Evolutionary conservation across 2,797 vertebrate species (phyloP).

Genomic region (Serranus cabrilla): DNA sequence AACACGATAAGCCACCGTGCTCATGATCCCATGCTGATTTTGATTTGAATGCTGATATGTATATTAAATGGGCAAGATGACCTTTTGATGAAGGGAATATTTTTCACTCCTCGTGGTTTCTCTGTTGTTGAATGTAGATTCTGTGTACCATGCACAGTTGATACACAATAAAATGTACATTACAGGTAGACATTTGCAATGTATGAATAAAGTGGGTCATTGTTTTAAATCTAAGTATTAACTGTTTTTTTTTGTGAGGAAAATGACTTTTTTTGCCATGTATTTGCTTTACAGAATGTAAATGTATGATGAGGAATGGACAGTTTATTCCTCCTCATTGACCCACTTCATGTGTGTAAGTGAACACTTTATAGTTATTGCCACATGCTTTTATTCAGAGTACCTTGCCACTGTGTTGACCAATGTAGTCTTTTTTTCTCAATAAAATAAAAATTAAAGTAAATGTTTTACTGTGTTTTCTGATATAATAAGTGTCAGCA

Average conservation of each 20-base stretch:
- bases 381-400: constrained; percentile 60
- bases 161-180: constrained; percentile 48
- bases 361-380: constrained; percentile 37
- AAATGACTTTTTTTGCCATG: constrained; percentile 32
- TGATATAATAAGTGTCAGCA: too few species aligned
- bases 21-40: constrained; percentile 46
- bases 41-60: constrained; percentile 59
- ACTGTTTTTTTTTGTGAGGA: constrained; percentile 46
- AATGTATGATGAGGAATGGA: constrained; percentile 39
- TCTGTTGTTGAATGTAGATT: constrained; percentile 43
- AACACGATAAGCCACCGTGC: constrained; percentile 7
- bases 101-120: constrained; percentile 62
- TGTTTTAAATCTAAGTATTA: constrained; percentile 56
- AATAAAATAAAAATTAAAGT: constrained; percentile 71
- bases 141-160: constrained; percentile 48
- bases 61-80: constrained; percentile 59
- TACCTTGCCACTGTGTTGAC: constrained; percentile 68
- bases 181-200: constrained; percentile 49
- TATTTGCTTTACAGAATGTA: constrained; percentile 57
- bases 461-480: constrained; percentile 6
- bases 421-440: constrained; percentile 61
- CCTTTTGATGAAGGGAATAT: constrained; percentile 57
- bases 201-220: constrained; percentile 49
- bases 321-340: constrained; percentile 25
- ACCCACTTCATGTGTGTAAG: constrained; percentile 30